Evolutionary conservation across 2,113 vertebrate genomes (phyloP).

Genomic region (Petrocephalus microphthalmus): DNA sequence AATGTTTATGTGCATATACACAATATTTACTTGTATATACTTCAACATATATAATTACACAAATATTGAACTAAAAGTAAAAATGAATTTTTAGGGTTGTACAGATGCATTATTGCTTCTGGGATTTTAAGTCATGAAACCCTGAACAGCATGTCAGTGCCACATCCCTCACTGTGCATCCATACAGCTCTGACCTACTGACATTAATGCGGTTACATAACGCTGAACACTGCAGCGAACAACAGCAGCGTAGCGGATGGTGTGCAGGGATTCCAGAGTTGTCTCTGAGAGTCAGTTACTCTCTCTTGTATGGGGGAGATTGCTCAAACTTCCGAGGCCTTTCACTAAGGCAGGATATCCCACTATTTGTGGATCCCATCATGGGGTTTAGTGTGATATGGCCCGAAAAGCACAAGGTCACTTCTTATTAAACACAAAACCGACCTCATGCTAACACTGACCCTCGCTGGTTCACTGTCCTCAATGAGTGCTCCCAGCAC

Average conservation of each 20-base stretch:
- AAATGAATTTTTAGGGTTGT: background rate
- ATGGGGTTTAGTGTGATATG: background rate
- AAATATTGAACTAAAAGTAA: background rate
- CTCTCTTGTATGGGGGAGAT: background rate
- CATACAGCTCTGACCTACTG: background rate
- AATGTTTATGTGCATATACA: background rate
- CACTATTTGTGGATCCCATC: background rate
- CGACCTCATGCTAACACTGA: background rate
- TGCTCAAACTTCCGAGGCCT: background rate
- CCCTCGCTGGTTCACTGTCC: background rate
- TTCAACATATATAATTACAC: background rate
- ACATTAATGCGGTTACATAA: background rate
- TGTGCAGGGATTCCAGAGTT: background rate
- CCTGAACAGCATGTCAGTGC: background rate
- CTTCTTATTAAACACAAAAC: background rate
- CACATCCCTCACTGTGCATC: background rate
- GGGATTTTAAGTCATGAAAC: background rate
- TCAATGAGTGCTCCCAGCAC: background rate
- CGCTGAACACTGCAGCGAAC: background rate
- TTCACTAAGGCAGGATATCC: background rate
- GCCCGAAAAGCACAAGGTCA: background rate
- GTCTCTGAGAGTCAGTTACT: background rate
- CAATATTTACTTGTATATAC: background rate
- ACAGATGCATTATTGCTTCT: background rate
- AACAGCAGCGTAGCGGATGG: background rate